Evolutionary conservation across 2,113 vertebrate genomes (phyloP).

Genomic region (Marmota monax): DNA sequence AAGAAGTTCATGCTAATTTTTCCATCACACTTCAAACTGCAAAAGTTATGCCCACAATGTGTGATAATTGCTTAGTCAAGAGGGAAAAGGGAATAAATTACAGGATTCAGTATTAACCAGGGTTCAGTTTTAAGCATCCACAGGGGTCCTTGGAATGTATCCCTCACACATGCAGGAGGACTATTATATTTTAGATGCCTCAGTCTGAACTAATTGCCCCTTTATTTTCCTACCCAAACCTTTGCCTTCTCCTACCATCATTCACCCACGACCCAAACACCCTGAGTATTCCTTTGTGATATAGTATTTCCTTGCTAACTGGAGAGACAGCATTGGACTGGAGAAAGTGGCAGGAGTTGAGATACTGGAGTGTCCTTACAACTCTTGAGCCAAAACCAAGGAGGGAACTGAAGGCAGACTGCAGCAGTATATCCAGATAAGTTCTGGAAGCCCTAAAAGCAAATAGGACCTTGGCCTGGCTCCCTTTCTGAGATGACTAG

Average conservation of each 20-base stretch:
- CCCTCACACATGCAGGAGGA: background rate
- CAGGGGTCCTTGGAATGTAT: background rate
- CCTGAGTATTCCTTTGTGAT: background rate
- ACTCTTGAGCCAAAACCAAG: background rate
- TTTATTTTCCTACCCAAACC: background rate
- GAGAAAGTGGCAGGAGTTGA: background rate
- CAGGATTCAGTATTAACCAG: background rate
- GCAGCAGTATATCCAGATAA: background rate
- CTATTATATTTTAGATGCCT: background rate
- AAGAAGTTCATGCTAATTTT: background rate
- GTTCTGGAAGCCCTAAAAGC: background rate
- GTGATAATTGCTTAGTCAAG: background rate
- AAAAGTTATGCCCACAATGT: background rate
- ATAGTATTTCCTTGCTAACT: background rate
- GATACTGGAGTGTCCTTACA: background rate
- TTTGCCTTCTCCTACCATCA: background rate
- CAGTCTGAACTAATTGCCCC: background rate
- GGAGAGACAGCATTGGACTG: background rate
- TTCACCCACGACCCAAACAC: background rate
- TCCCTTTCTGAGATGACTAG: background rate
- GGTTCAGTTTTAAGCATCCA: background rate
- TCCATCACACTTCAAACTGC: background rate
- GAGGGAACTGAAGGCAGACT: background rate
- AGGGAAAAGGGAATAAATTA: background rate
- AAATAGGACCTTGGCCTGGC: background rate